Evolutionary conservation across 2,797 vertebrate genomes (phyloP), one percentile per base, ranked within the genome.

Genomic region (Coracias cyanogaster): DNA sequence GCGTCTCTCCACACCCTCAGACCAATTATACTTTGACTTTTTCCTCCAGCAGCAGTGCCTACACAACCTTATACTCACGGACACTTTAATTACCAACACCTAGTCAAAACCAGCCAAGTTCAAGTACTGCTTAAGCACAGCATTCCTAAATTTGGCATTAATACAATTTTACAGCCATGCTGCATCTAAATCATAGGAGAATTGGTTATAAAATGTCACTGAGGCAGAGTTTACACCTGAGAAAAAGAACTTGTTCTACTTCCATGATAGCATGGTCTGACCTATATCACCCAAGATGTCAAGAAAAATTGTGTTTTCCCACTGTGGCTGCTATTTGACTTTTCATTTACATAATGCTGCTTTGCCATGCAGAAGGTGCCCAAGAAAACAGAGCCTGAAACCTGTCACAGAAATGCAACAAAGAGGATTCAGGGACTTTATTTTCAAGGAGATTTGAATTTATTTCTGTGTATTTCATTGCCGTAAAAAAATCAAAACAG

Each of bases 311-410:
- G 7, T 31, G 20, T 66, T 88, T 93, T 76, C 33, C 46, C 66
- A 45, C 26, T 79, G 20, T 73, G 55, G 26, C 33, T 91, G n/a
- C 54, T 19, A 71, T 89, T 91, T 87, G 57, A 83, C 52, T 33
- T 92, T 95, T 91, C 82, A 86, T 88, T 93, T 88, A 41, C 72
- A 72, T 91, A 83, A 88, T 65, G 39, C n/a, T 93, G 39, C 51
- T 91, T 93, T 86, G 62, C 57, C 15, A 33, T 82, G 66, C 69
- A 90, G 69, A 86, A 82, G 26, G 35, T 66, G 94, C 67, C 82
- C 94, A 90, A 77, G 51, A 93, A 95, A 82, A 72, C 37, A 60
- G 82, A 81, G 18, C 43, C 76, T 46, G 60, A 89, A 79, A 88
- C 80, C 46, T 90, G 62, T 41, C 77, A 93, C n/a, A 77, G 72